phyloP scores from a whole-genome alignment of 2,797 vertebrate genomes.

The Alfaro cultratus region DNA sequence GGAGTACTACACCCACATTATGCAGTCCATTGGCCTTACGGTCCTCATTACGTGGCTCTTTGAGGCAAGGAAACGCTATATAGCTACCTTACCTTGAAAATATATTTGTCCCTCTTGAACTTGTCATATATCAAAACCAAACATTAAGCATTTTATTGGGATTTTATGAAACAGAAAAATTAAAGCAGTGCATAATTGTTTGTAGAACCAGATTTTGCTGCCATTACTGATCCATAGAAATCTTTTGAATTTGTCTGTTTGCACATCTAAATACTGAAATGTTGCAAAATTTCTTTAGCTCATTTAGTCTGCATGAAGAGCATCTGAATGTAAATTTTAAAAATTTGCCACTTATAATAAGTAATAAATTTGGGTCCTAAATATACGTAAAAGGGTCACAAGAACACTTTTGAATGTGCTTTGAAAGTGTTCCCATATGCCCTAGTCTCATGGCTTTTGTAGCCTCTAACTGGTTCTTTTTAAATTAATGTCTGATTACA shows the following conservation, averaged over 20 bases:
- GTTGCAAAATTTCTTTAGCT: not conserved
- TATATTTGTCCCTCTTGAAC: not conserved
- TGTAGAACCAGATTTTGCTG: not conserved
- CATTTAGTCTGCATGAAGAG: not conserved
- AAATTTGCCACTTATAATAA: not conserved
- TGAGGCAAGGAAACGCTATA: slow-evolving; percentile 81
- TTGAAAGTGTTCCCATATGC: not conserved
- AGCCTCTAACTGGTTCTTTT: not conserved
- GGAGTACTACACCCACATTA: slow-evolving; percentile 87
- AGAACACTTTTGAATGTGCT: not conserved
- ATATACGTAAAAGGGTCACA: not conserved
- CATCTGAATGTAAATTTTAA: not conserved
- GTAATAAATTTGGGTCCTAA: not conserved
- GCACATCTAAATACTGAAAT: not conserved
- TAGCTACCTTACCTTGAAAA: not conserved
- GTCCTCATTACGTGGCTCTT: slow-evolving; percentile 91
- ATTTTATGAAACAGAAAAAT: not conserved
- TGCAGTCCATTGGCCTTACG: slow-evolving; percentile 87
- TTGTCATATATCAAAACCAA: not conserved
- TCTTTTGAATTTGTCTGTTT: not conserved
- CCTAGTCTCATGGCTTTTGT: not conserved
- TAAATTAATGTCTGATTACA: not conserved
- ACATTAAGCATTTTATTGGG: not conserved
- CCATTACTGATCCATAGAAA: not conserved
- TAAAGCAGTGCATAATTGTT: not conserved